These are phyloP conservation scores for Rhamnusium bicolor DNA, from an alignment of 2,888 invertebrate species.

Conservation along the genomic window DNA sequence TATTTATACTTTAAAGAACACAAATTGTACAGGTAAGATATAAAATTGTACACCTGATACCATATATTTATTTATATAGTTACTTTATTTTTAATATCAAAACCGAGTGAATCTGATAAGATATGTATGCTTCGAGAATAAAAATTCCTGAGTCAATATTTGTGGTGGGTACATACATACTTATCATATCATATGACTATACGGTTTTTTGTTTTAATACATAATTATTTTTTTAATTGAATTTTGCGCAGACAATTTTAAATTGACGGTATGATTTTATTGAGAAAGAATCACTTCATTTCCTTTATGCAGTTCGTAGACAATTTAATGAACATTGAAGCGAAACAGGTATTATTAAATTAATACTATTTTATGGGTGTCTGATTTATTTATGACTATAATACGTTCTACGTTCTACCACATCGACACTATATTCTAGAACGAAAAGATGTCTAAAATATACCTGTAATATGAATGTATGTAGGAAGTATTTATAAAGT, in stretches of 20 bases:
- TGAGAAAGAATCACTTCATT: not conserved
- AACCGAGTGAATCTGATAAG: slow-evolving; percentile 32
- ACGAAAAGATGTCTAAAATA: not conserved
- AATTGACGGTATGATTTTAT: not conserved
- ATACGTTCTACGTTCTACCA: too few species aligned
- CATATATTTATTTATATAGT: slow-evolving; percentile 18
- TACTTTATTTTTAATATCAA: slow-evolving; percentile 35
- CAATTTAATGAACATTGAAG: too few species aligned
- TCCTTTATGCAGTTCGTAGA: not conserved
- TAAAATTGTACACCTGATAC: slow-evolving; percentile 23
- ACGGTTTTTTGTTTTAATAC: slow-evolving; percentile 7
- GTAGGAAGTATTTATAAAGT: not conserved
- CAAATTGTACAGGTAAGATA: not conserved
- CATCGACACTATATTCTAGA: too few species aligned
- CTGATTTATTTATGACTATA: too few species aligned
- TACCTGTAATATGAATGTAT: not conserved
- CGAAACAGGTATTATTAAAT: too few species aligned
- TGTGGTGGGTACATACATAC: slow-evolving; percentile 24
- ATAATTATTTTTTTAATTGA: slow-evolving; percentile 12
- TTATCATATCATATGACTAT: slow-evolving; percentile 29
- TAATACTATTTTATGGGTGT: too few species aligned
- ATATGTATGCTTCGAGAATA: slow-evolving; percentile 29
- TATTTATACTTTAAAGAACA: slow-evolving; percentile 16
- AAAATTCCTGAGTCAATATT: slow-evolving; percentile 36
- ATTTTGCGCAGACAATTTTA: not conserved